Evolutionary conservation across 2,113 vertebrate genomes (phyloP), one percentile per base, ranked within the genome.

Genomic region (Chrysemys picta): DNA sequence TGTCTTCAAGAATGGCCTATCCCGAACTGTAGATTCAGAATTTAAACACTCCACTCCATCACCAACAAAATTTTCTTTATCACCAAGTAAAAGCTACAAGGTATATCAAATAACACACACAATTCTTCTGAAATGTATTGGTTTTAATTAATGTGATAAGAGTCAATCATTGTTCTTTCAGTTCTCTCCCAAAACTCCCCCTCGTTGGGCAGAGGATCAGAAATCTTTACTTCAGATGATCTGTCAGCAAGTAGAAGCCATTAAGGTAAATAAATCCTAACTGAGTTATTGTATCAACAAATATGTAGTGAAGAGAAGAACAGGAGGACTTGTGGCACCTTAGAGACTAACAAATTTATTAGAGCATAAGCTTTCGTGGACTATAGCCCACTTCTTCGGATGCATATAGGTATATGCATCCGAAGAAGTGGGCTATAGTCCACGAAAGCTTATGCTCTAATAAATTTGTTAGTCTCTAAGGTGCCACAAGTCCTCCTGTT

Each of bases 141-240:
- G 1, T 29, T 88, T 47, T 50, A 81, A 56, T 81, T 91, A 94
- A 76, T 38, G 2, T 42, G 22, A 80, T 6, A 72, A 94, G 9
- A 38, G 72, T 84, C 7, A 57, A 10, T 65, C 29, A 2, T 90
- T 65, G 19, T 80, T 59, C 22, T 93, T 65, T 95, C 85, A 99
- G 99, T 99, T 99, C 98, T 99, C 99, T 96, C 99, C 99, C 1
- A 99, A 99, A 98, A 99, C 98, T 3, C 99, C 99, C 50, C 99
- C 99, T 97, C 99, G 98, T 76, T 99, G 99, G 99, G 99, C 98
- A 84, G 99, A 99, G 97, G 99, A 99, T 97, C 99, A 99, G 93
- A 99, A 99, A 98, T 98, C 96, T 93, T 96, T 99, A 79, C 97
- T 99, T 89, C 99, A 99, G 93, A 99, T 99, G 98, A 98, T 99